phyloP scores from a whole-genome alignment of 2,797 vertebrate genomes.

The Parauchenoglanis ngamensis region DNA sequence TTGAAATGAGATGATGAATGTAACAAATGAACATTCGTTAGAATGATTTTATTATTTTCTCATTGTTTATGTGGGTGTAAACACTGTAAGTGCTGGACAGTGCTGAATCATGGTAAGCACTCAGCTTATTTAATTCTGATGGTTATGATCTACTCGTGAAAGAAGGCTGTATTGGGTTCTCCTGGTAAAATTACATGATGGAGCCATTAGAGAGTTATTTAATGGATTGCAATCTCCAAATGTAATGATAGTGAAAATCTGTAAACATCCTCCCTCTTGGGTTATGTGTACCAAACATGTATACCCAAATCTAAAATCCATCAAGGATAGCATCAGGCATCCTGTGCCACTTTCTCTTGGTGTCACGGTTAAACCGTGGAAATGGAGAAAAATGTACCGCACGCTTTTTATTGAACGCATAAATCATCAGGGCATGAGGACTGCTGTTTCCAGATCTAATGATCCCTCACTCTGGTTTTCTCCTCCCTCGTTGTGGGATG shows the following conservation, averaged over 20 bases:
- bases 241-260: not conserved
- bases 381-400: slow-evolving; percentile 63
- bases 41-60: not conserved
- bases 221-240: not conserved
- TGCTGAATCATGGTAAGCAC: too few species aligned
- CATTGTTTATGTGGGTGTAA: not conserved
- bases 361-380: slow-evolving; percentile 52
- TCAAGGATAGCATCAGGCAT: not conserved
- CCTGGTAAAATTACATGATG: not conserved
- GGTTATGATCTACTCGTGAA: not conserved
- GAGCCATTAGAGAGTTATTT: not conserved
- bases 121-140: not conserved
- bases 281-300: not conserved
- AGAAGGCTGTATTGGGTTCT: not conserved
- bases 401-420: slow-evolving; percentile 63
- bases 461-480: slow-evolving; percentile 48
- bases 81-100: not conserved
- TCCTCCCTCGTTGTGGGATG: slow-evolving; percentile 40
- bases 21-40: not conserved
- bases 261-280: not conserved
- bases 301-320: slow-evolving; percentile 1
- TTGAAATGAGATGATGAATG: not conserved
- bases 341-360: slow-evolving; percentile 14
- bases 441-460: slow-evolving; percentile 56
- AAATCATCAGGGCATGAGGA: slow-evolving; percentile 59